Base-by-base conservation (phyloP, 1,140 invertebrate genomes). In the Mycetomoellerius zeteki region DNA sequence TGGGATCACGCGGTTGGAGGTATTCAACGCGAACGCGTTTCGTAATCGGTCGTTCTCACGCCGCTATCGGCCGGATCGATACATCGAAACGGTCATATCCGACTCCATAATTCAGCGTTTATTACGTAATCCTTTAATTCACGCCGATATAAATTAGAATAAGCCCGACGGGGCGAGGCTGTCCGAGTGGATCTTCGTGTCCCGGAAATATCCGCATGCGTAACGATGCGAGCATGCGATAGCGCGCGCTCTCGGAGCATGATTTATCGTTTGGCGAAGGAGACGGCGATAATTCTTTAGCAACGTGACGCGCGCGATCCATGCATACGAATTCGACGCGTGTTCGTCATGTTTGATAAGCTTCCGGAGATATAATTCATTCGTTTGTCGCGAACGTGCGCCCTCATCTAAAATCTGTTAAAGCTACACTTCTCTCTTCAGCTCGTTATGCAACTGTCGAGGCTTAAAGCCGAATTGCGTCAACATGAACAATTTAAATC, bases 91-190 rank as follows among this genome's bases (percentile, higher is more conserved):
- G 85, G 77, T 84, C 81, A 89, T 82, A 89, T 64, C 69, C 71
- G 62, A 52, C 62, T 56, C 85, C 69, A 89, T 90, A 90, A 89
- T 90, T 90, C 88, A 90, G 67, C 73, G 80, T 81, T 90, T 90
- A 90, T 90, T 86, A 81, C 80, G 88, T 90, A 90, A 90, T 90
- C 89, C 89, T 90, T 90, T 90, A 90, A 90, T 90, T 90, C 89
- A 54, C 64, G 86, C 86, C 88, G 78, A 90, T 90, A 89, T 90
- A 90, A 90, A 90, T 90, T 90, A 90, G 85, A 90, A 87, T 88
- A 85, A 90, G 80, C 89, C 54, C 24, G 58, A 27, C 21, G 58
- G 37, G 37, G 12, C 16, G 52, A 14, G 60, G 52, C 88, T 78
- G 85, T 89, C 89, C 52, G 14, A 73, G 58, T 76, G 78, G 60